A percentile compares a stretch with the other conserved stretches of the same genome.
These are phyloP conservation scores for Eulemur coronatus DNA, from an alignment of 2,797 vertebrate genomes.

Conservation along the genomic window DNA sequence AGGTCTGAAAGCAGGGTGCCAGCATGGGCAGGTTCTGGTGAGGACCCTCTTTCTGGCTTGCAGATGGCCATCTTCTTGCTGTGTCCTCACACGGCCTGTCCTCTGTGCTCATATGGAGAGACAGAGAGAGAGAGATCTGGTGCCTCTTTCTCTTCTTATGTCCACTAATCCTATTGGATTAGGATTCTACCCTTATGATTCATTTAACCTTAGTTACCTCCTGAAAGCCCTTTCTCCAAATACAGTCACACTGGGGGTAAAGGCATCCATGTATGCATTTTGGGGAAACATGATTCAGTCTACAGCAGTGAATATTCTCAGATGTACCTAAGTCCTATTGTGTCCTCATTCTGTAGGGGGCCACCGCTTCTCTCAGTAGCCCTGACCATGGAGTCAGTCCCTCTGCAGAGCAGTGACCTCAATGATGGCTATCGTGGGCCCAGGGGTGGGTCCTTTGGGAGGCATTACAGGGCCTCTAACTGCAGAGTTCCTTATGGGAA, in stretches of 20 bases:
- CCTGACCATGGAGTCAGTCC: not conserved
- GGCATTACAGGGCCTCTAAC: not conserved
- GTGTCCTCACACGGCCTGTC: not conserved
- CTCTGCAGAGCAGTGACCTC: not conserved
- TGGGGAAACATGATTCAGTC: not conserved
- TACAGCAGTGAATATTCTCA: not conserved
- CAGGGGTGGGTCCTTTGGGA: not conserved
- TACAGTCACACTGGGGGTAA: not conserved
- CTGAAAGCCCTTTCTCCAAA: not conserved
- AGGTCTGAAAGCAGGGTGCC: not conserved
- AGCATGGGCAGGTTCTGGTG: not conserved
- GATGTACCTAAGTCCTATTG: not conserved
- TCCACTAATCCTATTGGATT: not conserved
- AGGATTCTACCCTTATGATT: not conserved
- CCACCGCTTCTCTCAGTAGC: not conserved
- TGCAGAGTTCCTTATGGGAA: not conserved
- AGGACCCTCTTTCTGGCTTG: not conserved
- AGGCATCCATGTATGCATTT: not conserved
- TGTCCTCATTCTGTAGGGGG: not conserved
- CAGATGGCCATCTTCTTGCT: not conserved
- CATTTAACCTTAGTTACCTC: not conserved
- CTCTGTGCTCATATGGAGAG: not conserved
- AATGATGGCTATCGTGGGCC: not conserved
- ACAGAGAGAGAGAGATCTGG: not conserved
- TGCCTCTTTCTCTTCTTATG: not conserved